Evolutionary conservation across 2,888 invertebrate species (phyloP).

Genomic region (Incurvaria masculella): DNA sequence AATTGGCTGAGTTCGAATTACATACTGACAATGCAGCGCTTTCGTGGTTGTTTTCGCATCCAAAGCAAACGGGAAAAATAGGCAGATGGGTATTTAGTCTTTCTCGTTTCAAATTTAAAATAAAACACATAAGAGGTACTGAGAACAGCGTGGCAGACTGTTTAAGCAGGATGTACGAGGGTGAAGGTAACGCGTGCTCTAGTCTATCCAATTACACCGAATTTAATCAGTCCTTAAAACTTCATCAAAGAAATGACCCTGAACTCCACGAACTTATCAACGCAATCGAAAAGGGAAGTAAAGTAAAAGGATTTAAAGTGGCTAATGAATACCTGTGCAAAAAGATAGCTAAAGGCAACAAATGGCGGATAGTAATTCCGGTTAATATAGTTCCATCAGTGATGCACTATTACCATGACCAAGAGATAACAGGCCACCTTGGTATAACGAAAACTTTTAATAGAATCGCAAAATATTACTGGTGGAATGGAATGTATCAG

Average conservation of each 20-base stretch:
- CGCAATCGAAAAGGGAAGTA: neutral
- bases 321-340: neutral
- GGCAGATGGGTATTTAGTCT: neutral
- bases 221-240: neutral
- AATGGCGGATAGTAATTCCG: neutral
- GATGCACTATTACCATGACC: neutral
- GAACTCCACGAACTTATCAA: neutral
- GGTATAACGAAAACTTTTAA: neutral
- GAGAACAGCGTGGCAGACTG: neutral
- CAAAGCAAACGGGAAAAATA: neutral
- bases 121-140: neutral
- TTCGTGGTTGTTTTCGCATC: conserved; percentile 7
- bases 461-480: neutral
- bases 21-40: conserved; percentile 8
- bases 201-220: neutral
- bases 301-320: neutral
- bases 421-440: neutral
- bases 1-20: conserved; percentile 5
- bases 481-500: neutral
- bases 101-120: neutral
- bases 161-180: neutral
- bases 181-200: neutral
- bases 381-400: neutral
- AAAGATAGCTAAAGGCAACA: neutral
- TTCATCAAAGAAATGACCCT: neutral